Base-by-base conservation (phyloP, 2,797 vertebrate genomes). In the Chelon auratus region DNA sequence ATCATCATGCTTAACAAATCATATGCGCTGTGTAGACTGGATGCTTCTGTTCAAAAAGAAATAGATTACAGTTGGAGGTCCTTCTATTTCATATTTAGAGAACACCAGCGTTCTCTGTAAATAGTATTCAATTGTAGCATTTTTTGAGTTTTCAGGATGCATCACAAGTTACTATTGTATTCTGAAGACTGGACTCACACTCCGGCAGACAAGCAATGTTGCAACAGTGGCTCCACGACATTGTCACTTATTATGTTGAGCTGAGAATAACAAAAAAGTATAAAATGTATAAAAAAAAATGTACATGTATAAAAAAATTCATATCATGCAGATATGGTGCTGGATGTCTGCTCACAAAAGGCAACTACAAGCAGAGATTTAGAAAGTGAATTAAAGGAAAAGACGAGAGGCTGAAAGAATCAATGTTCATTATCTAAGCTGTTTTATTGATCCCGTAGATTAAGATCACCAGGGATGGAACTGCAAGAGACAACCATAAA, bases 401-500 rank as follows among this genome's bases (percentile, higher is more conserved):
- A 72, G 37, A 50, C 43, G 18, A 63, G 50, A 76, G n/a, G 22
- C 1, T 48, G 55, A 56, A 59, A 33, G 30, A 50, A 89, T 80
- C 84, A 83, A 74, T 87, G 83, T 93, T 95, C 91, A 93, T 95
- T 94, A 93, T 90, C 90, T 87, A 2, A 4, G 61, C 52, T 95
- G 93, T 95, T 95, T 94, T 95, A 95, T 94, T 94, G 93, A 96
- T 96, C 95, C 94, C 93, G 3, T 93, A 95, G 93, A 97, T 96
- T 95, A 96, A 95, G 94, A 95, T 95, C 95, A 94, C 93, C 94
- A 91, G 91, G 80, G 93, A 95, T 93, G 94, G 95, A 96, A 96
- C 95, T 93, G 93, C 95, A 96, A 95, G 93, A 94, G 95, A 96
- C 95, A 96, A 95, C 94, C 95, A 95, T 96, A 95, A 96, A 97